Conservation (phyloP, 2,113 vertebrate species). For the Pelecanus crispus region DNA sequence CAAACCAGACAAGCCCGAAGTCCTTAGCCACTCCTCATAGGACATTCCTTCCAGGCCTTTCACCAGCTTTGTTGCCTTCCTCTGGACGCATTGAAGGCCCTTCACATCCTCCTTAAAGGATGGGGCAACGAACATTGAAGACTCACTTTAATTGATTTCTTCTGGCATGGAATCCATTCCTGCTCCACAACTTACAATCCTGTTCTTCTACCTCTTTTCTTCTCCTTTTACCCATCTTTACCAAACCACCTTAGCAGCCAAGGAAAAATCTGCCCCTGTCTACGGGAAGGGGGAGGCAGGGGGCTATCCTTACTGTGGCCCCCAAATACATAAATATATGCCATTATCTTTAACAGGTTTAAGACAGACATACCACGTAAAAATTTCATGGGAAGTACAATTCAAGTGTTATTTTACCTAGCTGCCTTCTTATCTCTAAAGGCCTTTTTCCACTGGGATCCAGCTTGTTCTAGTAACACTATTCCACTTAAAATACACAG, state of each 20-base stretch:
- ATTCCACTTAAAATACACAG: conserved; percentile 42
- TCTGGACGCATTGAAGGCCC: too few species aligned
- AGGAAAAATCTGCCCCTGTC: neutral
- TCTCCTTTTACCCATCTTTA: neutral
- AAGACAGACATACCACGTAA: conserved; percentile 55
- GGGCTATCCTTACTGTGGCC: neutral
- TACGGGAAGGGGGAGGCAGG: neutral
- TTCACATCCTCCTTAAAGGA: neutral
- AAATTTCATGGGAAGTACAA: conserved; percentile 69
- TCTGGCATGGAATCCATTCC: neutral
- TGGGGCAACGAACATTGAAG: neutral
- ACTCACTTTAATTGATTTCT: neutral
- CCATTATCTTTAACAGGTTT: conserved; percentile 54
- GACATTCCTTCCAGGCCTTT: too few species aligned
- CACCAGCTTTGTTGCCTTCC: too few species aligned
- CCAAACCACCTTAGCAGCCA: neutral
- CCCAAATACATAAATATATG: conserved; percentile 18
- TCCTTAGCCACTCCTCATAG: too few species aligned
- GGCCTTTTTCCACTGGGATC: conserved; percentile 59
- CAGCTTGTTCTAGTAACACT: conserved; percentile 50
- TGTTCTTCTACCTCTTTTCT: neutral
- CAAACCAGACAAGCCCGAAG: too few species aligned
- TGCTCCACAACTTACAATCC: neutral
- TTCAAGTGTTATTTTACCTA: conserved; percentile 59
- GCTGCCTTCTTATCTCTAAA: conserved; percentile 55